These are phyloP conservation scores for Metaphire vulgaris DNA, from an alignment of 1,140 invertebrate genomes.

Conservation along the genomic window DNA sequence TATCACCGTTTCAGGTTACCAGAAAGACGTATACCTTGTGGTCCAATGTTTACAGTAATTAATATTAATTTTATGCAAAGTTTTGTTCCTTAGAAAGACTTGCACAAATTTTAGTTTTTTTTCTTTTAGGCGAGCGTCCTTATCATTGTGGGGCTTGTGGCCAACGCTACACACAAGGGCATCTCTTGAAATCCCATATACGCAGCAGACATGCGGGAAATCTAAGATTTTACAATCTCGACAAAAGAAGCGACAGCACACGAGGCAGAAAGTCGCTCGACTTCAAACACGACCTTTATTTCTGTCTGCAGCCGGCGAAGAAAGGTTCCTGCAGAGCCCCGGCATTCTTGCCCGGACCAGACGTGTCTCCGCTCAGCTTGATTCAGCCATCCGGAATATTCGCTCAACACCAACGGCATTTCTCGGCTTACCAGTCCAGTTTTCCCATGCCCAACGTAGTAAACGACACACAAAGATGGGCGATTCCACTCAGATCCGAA, in stretches of 20 bases:
- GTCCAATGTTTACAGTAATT: too few relatives aligned
- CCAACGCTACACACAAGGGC: conserved; percentile 29
- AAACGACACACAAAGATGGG: too few relatives aligned
- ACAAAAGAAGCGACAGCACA: conserved; percentile 20
- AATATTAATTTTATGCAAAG: too few relatives aligned
- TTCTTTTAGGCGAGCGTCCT: conserved; percentile 27
- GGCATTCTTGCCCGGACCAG: too few relatives aligned
- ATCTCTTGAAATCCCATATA: conserved; percentile 30
- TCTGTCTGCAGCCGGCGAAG: background rate
- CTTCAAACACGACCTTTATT: background rate
- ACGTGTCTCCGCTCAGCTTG: background rate
- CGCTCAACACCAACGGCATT: background rate
- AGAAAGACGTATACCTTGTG: too few relatives aligned
- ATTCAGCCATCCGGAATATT: background rate
- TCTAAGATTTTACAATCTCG: conserved; percentile 31
- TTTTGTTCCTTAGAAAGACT: too few relatives aligned
- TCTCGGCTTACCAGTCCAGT: background rate
- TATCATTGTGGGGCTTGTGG: conserved; percentile 30
- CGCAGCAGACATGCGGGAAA: conserved; percentile 27
- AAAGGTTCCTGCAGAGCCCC: too few relatives aligned
- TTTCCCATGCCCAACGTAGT: background rate
- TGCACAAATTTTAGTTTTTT: background rate
- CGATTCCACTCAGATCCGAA: background rate
- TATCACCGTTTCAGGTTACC: too few relatives aligned
- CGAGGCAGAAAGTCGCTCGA: background rate